Evolutionary conservation across 2,797 vertebrate species (phyloP), one percentile per base, ranked within the genome.

Genomic region (Semotilus atromaculatus): DNA sequence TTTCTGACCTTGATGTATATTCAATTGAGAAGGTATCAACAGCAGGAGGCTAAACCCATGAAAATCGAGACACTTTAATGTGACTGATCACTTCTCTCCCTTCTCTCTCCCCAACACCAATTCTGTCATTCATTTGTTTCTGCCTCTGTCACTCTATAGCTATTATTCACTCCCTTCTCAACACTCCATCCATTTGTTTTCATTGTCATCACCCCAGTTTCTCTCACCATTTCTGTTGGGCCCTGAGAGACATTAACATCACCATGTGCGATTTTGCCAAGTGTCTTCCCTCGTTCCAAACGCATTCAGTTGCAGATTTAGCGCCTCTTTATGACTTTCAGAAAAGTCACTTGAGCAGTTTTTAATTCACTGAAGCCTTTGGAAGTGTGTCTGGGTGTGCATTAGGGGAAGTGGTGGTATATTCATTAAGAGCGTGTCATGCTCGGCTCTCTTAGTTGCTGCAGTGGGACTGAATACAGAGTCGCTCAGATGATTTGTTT

Each of bases 21-120:
- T 26, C 29, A 21, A 74, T 34, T 74, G 62, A 72, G 80, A 81
- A 73, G 23, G 53, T 75, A n/a, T 55, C 23, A 74, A 82, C 79
- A 85, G 77, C 86, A 79, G 80, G 71, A 73, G 62, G 70, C 77
- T 83, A 77, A 80, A 83, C 14, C 78, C 73, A 43, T 48, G 58
- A 76, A 66, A 87, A 86, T 86, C 78, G 75, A 76, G 68, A 78
- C 29, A 45, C 45, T 73, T 86, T 79, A 84, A 82, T n/a, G 75
- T 88, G 88, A 89, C 77, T 83, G 83, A 86, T 75, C 83, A 83
- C 70, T 83, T 82, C 81, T 85, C 85, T 85, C 74, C 78, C 71
- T 77, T 73, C 72, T 43, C 18, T 34, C 14, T 13, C 9, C 23
- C 38, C 74, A 60, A 26, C 64, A 45, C 70, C 51, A 53, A 66